Percentiles rank a stretch among this genome's conserved stretches.
phyloP scores from a whole-genome alignment of 64 coral and sea anemone genomes.

The Catalaphyllia jardinei region DNA sequence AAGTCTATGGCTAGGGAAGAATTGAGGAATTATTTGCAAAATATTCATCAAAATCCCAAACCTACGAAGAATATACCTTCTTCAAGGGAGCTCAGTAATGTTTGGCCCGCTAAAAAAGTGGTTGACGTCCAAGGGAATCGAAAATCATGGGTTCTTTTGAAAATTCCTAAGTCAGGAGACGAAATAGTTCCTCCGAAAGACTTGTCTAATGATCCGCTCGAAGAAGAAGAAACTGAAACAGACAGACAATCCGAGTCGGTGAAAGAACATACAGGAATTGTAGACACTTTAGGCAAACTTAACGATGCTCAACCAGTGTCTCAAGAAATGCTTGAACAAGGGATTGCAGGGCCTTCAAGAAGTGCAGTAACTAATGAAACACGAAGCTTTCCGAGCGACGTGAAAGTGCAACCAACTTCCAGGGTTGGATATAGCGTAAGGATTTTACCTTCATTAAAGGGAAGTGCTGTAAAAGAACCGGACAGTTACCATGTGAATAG shows the following conservation, averaged over 20 bases:
- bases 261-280: neutral
- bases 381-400: neutral
- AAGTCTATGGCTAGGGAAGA: slow-evolving; percentile 67
- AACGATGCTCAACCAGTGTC: slow-evolving; percentile 33
- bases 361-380: neutral
- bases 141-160: slow-evolving; percentile 94
- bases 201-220: slow-evolving; percentile 3
- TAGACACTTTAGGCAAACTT: slow-evolving; percentile 44
- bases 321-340: neutral
- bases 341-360: neutral
- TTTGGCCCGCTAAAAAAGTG: neutral
- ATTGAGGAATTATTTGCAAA: neutral
- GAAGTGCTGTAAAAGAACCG: slow-evolving; percentile 1
- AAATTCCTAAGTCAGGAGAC: slow-evolving; percentile 79
- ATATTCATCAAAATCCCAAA: neutral
- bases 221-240: neutral
- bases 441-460: slow-evolving; percentile 34
- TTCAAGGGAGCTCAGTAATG: neutral
- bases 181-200: slow-evolving; percentile 7
- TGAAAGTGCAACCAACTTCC: neutral
- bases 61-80: neutral
- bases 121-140: slow-evolving; percentile 64
- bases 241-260: too few species aligned
- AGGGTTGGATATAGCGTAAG: slow-evolving; percentile 26
- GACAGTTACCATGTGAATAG: neutral